Conservation (phyloP, 2,113 vertebrate genomes). For the Nicator chloris region DNA sequence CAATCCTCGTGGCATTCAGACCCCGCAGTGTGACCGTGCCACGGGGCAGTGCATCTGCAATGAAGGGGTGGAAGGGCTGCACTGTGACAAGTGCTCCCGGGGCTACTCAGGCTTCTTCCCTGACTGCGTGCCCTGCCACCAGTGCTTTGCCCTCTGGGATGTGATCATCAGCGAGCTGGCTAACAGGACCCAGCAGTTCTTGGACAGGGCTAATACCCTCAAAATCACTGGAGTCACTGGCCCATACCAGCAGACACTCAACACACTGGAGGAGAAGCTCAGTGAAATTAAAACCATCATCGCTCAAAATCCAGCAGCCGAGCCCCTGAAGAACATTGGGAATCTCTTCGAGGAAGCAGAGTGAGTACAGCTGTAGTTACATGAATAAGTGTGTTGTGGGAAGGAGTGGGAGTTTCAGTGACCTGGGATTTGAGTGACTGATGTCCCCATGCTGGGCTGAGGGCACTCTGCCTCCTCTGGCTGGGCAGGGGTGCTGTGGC, state of each 20-base stretch:
- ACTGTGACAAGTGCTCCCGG: slow-evolving; percentile 87
- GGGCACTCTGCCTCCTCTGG: fast-evolving
- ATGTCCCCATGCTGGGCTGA: not conserved
- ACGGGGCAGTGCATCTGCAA: slow-evolving; percentile 85
- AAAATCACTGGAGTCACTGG: slow-evolving; percentile 87
- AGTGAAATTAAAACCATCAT: slow-evolving; percentile 80
- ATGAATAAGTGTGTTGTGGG: fast-evolving
- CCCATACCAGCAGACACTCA: slow-evolving; percentile 83
- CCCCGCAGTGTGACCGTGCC: slow-evolving; percentile 84
- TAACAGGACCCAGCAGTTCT: slow-evolving; percentile 87
- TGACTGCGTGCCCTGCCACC: slow-evolving; percentile 86
- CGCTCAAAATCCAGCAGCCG: slow-evolving; percentile 83
- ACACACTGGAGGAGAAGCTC: slow-evolving; percentile 80
- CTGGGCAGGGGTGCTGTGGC: fast-evolving
- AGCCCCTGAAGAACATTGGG: slow-evolving; percentile 88
- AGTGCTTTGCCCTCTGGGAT: slow-evolving; percentile 94
- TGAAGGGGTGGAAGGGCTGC: slow-evolving; percentile 83
- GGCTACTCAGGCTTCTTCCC: slow-evolving; percentile 91
- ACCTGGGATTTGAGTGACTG: not conserved
- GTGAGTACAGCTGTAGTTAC: slow-evolving; percentile 69
- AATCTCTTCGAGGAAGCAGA: slow-evolving; percentile 88
- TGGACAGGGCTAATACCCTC: slow-evolving; percentile 85
- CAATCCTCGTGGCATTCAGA: slow-evolving; percentile 81
- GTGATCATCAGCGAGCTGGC: slow-evolving; percentile 80
- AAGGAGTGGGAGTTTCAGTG: not conserved